Conservation (phyloP, 2,113 vertebrate genomes). For the Onychostoma macrolepis region DNA sequence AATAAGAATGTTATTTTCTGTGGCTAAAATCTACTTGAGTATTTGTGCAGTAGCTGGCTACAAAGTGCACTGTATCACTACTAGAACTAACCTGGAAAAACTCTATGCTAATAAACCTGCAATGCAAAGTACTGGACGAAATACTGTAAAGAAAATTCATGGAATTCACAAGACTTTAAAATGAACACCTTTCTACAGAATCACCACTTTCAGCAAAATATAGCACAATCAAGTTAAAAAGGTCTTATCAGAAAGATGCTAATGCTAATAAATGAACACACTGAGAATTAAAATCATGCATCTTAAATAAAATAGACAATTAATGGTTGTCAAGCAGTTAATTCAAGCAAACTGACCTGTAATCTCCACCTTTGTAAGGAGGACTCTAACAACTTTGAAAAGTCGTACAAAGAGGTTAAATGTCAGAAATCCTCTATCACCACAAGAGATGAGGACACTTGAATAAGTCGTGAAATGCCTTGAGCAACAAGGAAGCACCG, state of each 20-base stretch:
- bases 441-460: neutral
- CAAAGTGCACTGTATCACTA: too few relatives aligned
- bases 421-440: neutral
- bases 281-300: too few relatives aligned
- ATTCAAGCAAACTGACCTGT: neutral
- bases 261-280: too few relatives aligned
- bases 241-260: too few relatives aligned
- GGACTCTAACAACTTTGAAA: neutral
- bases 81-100: too few relatives aligned
- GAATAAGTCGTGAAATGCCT: neutral
- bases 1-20: neutral
- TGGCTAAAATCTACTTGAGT: too few relatives aligned
- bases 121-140: too few relatives aligned
- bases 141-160: too few relatives aligned
- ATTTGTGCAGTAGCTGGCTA: too few relatives aligned
- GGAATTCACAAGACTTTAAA: neutral
- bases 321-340: too few relatives aligned
- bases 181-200: neutral
- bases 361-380: neutral
- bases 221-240: neutral
- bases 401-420: neutral
- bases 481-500: neutral
- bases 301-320: too few relatives aligned
- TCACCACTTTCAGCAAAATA: neutral
- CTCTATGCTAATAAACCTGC: too few relatives aligned